Evolutionary conservation across 2,113 vertebrate genomes (phyloP), one percentile per base, ranked within the genome.

Genomic region (Microtus richardsoni): DNA sequence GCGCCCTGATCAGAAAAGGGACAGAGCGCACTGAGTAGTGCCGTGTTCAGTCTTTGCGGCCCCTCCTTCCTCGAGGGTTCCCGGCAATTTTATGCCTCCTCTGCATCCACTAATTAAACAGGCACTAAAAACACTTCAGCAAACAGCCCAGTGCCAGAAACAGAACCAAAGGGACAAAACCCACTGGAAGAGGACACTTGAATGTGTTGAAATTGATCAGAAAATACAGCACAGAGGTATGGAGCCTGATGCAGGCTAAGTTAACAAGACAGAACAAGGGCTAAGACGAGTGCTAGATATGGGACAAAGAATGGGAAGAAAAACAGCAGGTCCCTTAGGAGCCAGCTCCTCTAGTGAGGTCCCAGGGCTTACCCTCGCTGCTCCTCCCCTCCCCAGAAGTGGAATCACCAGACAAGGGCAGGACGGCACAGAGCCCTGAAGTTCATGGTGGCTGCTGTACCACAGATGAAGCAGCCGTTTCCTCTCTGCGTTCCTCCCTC

Each of bases 61-160:
- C 77, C 93, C 95, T 88, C 88, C 98, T 96, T 88, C 95, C 97
- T 92, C 88, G 58, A 44, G 26, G 84, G 80, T 22, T 91, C 41
- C 92, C 82, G 96, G 79, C 70, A 96, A 98, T 96, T 97, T 96
- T 96, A 97, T 95, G 96, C 97, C 93, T 98, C 97, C 93, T 36
- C 96, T 97, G 97, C 98, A 98, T 95, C 93, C 97, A 95, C 97
- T 98, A 97, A 98, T 98, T 98, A 98, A 98, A 98, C 87, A 98
- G 97, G 93, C 97, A 98, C 97, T 98, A 97, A 98, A 98, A 98
- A 95, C 95, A 94, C 97, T 98, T 96, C 80, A 98, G 97, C 0
- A 0, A 96, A 97, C 95, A 98, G 97, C 89, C 84, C 96, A 83
- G 84, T 94, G 95, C 96, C 96, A 84, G 96, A 92, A 96, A 96